Conservation (phyloP, 2,888 invertebrate species). For the Rhorus exstirpatorius region DNA sequence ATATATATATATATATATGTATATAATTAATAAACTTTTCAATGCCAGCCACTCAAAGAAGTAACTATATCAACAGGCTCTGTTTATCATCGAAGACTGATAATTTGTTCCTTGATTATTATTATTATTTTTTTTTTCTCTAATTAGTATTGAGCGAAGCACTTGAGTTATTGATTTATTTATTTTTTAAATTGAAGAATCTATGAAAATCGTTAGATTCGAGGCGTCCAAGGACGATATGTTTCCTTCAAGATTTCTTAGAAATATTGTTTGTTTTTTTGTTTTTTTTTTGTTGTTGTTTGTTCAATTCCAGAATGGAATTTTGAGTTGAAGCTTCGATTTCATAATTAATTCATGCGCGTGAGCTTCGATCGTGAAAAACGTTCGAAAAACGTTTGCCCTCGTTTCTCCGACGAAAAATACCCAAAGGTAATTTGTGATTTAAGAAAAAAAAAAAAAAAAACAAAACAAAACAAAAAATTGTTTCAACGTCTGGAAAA, state of each 20-base stretch:
- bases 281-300: background rate
- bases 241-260: constrained; percentile 60
- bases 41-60: constrained; percentile 24
- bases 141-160: constrained; percentile 55
- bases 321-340: constrained; percentile 30
- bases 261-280: constrained; percentile 34
- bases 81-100: constrained; percentile 58
- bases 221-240: constrained; percentile 60
- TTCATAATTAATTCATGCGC: constrained; percentile 4
- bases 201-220: constrained; percentile 51
- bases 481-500: constrained; percentile 53
- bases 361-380: too few relatives aligned
- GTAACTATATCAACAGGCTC: constrained; percentile 39
- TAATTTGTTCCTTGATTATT: too few relatives aligned
- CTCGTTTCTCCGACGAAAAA: too few relatives aligned
- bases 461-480: too few relatives aligned
- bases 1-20: constrained; percentile 39
- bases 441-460: constrained; percentile 41
- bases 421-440: constrained; percentile 11
- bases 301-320: too few relatives aligned
- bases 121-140: constrained; percentile 36
- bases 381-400: too few relatives aligned
- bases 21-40: constrained; percentile 39
- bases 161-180: constrained; percentile 44
- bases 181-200: constrained; percentile 40